Evolutionary conservation across 2,113 vertebrate species (phyloP).

Genomic region (Uria lomvia): DNA sequence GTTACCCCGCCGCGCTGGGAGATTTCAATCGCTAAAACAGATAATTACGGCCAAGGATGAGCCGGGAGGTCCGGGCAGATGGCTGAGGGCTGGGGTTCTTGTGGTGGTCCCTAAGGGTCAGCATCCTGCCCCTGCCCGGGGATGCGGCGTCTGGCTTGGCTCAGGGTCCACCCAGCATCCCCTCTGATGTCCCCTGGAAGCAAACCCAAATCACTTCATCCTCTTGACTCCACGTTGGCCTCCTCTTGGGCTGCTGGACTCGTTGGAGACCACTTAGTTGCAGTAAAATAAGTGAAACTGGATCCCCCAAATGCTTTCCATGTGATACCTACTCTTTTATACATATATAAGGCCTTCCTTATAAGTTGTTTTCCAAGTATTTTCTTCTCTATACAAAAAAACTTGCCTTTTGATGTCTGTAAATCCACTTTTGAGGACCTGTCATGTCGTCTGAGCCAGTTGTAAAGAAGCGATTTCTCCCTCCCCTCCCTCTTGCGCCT

Average conservation of each 20-base stretch:
- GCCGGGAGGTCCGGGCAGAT: not conserved
- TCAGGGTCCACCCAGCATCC: not conserved
- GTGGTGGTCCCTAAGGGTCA: accelerated
- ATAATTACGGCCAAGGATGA: not conserved
- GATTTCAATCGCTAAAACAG: not conserved
- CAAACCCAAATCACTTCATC: not conserved
- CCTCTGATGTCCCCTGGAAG: not conserved
- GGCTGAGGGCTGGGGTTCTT: not conserved
- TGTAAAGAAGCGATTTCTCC: not conserved
- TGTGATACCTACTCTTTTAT: not conserved
- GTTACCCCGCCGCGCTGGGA: accelerated
- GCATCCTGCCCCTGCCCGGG: not conserved
- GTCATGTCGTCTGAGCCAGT: not conserved
- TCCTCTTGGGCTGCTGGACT: not conserved
- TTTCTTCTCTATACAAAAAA: not conserved
- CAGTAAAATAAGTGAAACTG: not conserved
- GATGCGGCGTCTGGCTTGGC: not conserved
- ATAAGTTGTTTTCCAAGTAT: not conserved
- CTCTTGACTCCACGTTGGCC: not conserved
- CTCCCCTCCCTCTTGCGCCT: not conserved
- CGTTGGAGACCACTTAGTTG: accelerated
- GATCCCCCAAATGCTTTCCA: not conserved
- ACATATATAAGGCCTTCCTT: not conserved
- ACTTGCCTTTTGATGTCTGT: not conserved
- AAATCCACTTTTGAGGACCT: not conserved